Evolutionary conservation across 2,113 vertebrate species (phyloP).

Genomic region (Chunga burmeisteri): DNA sequence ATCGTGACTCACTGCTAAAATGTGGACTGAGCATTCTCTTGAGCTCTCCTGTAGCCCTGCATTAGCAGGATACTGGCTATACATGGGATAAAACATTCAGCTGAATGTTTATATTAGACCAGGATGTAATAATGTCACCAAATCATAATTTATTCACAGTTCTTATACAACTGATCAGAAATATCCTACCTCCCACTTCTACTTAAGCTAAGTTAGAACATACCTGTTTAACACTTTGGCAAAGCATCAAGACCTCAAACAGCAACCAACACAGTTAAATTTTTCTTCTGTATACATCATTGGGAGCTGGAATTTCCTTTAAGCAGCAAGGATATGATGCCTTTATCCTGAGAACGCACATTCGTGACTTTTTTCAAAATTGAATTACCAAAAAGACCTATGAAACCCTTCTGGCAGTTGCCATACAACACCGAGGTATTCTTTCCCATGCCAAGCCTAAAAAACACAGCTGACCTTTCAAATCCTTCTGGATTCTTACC

Average conservation of each 20-base stretch:
- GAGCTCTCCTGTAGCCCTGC: not conserved
- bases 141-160: not conserved
- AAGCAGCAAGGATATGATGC: not conserved
- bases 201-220: not conserved
- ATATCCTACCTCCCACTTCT: not conserved
- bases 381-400: not conserved
- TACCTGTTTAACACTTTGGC: not conserved
- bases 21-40: not conserved
- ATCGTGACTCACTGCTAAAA: not conserved
- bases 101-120: not conserved
- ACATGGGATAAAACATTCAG: not conserved
- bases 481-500: not conserved
- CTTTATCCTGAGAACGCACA: not conserved
- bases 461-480: not conserved
- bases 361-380: not conserved
- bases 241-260: not conserved
- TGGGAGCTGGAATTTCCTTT: not conserved
- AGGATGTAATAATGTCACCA: not conserved
- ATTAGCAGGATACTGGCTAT: not conserved
- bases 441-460: not conserved
- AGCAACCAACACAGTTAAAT: not conserved
- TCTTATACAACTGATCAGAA: not conserved
- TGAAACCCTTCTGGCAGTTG: not conserved
- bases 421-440: not conserved
- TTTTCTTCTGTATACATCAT: not conserved